Conservation (phyloP, 1,140 invertebrate genomes). For the Pseudomyrmex pallidus region DNA sequence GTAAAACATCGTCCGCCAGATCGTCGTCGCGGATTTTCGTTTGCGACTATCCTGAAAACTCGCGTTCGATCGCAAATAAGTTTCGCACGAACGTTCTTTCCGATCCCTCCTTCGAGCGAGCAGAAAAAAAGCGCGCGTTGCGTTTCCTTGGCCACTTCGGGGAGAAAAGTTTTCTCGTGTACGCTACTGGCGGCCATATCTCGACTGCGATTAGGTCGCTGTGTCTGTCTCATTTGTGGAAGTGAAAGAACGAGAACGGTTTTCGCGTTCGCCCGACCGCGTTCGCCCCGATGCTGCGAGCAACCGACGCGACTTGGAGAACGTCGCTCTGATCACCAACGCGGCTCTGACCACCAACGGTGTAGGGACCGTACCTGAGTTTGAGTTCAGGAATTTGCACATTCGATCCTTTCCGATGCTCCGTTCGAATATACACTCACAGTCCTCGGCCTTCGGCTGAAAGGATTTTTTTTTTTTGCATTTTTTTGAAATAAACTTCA, state of each 20-base stretch:
- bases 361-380: background rate
- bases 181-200: conserved; percentile 13
- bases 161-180: conserved; percentile 1
- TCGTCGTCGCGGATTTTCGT: background rate
- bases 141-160: background rate
- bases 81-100: no score
- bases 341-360: conserved; percentile 32
- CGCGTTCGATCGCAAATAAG: no score
- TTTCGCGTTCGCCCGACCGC: conserved; percentile 49
- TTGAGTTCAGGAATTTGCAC: background rate
- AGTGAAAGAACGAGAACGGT: conserved; percentile 69
- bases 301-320: conserved; percentile 46
- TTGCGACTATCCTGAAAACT: background rate
- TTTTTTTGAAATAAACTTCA: no score
- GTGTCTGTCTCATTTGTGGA: conserved; percentile 63
- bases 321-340: conserved; percentile 46
- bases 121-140: background rate
- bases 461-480: background rate
- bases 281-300: conserved; percentile 22
- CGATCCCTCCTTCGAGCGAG: background rate
- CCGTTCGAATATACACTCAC: background rate
- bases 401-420: background rate
- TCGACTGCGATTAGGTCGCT: conserved; percentile 43
- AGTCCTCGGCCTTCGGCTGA: background rate
- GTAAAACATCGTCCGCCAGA: conserved; percentile 2